Conservation (phyloP, 2,888 invertebrate species). For the Melolontha melolontha region DNA sequence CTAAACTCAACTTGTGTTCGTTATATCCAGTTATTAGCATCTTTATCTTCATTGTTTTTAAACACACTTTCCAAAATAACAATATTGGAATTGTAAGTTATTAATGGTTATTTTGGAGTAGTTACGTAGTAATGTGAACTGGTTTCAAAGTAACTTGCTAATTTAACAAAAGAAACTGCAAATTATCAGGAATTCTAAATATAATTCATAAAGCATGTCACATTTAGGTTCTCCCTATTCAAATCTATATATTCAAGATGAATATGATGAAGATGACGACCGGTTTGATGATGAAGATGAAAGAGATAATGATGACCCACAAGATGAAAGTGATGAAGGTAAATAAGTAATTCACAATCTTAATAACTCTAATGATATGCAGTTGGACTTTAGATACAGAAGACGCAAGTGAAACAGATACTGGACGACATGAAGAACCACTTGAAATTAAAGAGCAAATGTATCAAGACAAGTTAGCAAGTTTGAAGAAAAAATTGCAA, state of each 20-base stretch:
- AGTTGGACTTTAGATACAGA: slow-evolving; percentile 79
- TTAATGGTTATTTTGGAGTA: no score
- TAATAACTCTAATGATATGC: slow-evolving; percentile 22
- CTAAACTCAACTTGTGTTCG: no score
- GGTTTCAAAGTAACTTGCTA: no score
- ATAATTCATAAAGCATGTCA: slow-evolving; percentile 66
- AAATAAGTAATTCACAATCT: slow-evolving; percentile 12
- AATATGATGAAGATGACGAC: slow-evolving; percentile 81
- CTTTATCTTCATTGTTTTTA: no score
- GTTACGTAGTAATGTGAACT: no score
- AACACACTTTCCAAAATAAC: no score
- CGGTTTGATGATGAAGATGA: slow-evolving; percentile 80
- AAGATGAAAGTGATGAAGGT: slow-evolving; percentile 73
- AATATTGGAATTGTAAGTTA: no score
- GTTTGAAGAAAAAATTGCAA: slow-evolving; percentile 88
- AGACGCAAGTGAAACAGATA: slow-evolving; percentile 96
- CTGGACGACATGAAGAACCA: slow-evolving; percentile 83
- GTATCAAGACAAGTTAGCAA: slow-evolving; percentile 91
- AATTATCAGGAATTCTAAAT: no score
- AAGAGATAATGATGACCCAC: slow-evolving; percentile 73
- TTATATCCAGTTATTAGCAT: no score
- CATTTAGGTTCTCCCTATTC: slow-evolving; percentile 78
- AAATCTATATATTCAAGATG: slow-evolving; percentile 73
- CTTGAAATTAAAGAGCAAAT: slow-evolving; percentile 90
- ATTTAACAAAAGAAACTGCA: no score